Evolutionary conservation across 2,113 vertebrate genomes (phyloP).

Genomic region (Sakesphorus luctuosus): DNA sequence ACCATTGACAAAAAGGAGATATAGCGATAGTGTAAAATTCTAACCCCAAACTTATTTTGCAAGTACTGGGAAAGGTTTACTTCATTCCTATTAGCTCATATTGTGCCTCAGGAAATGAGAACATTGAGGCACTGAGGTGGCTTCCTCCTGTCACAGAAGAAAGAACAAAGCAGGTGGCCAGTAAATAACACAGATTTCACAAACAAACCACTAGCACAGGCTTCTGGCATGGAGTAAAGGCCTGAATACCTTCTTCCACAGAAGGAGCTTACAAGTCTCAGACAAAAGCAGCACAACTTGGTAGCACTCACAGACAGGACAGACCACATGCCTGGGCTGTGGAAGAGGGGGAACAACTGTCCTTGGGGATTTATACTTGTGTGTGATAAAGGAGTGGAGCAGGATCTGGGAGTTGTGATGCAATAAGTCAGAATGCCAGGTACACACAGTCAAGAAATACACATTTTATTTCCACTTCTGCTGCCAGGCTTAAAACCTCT

Average conservation of each 20-base stretch:
- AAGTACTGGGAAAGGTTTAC: not conserved
- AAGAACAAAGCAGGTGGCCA: not conserved
- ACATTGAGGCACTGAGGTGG: not conserved
- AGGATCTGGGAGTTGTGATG: not conserved
- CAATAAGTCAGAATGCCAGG: not conserved
- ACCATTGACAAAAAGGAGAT: not conserved
- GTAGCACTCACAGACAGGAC: not conserved
- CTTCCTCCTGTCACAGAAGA: not conserved
- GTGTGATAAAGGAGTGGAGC: not conserved
- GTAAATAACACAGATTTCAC: not conserved
- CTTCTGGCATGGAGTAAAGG: not conserved
- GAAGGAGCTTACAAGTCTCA: not conserved
- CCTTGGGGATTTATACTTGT: fast-evolving
- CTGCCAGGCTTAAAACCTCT: not conserved
- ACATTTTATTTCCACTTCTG: not conserved
- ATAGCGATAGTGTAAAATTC: not conserved
- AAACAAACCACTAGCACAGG: not conserved
- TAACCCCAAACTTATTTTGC: not conserved
- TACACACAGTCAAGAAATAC: not conserved
- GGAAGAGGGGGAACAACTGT: fast-evolving
- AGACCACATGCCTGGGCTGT: too few species aligned
- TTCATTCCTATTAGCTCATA: not conserved
- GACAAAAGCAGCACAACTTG: not conserved
- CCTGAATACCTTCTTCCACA: not conserved
- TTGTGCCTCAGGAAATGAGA: not conserved